Conservation (phyloP, 2,888 invertebrate species). For the Alloplasta piceator region DNA sequence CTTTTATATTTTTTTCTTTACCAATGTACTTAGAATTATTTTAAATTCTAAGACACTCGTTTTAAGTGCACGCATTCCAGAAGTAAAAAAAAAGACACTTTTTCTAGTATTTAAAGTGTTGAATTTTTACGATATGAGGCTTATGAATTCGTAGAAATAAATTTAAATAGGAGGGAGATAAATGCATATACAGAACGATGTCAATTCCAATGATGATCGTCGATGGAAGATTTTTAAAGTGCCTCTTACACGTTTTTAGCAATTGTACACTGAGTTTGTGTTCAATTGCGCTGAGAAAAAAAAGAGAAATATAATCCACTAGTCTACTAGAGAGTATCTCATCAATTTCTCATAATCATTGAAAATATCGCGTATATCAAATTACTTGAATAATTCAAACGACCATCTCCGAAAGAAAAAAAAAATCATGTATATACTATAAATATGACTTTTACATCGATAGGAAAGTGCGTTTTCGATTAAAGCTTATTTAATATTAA, state of each 20-base stretch:
- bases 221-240: constrained; percentile 51
- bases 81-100: background rate
- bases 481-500: no score
- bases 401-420: no score
- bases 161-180: background rate
- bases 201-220: constrained; percentile 58
- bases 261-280: constrained; percentile 29
- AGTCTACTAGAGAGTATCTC: constrained; percentile 31
- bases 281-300: constrained; percentile 9
- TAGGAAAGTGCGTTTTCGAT: no score
- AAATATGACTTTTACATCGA: no score
- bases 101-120: background rate
- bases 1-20: constrained; percentile 17
- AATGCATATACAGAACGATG: constrained; percentile 26
- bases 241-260: constrained; percentile 48
- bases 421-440: no score
- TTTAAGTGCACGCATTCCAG: constrained; percentile 38
- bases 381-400: no score
- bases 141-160: constrained; percentile 15
- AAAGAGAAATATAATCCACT: constrained; percentile 14
- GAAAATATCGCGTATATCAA: no score
- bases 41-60: constrained; percentile 19
- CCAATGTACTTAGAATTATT: constrained; percentile 23
- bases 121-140: background rate
- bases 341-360: background rate